Evolutionary conservation across 2,113 vertebrate species (phyloP).

Genomic region (Alosa alosa): DNA sequence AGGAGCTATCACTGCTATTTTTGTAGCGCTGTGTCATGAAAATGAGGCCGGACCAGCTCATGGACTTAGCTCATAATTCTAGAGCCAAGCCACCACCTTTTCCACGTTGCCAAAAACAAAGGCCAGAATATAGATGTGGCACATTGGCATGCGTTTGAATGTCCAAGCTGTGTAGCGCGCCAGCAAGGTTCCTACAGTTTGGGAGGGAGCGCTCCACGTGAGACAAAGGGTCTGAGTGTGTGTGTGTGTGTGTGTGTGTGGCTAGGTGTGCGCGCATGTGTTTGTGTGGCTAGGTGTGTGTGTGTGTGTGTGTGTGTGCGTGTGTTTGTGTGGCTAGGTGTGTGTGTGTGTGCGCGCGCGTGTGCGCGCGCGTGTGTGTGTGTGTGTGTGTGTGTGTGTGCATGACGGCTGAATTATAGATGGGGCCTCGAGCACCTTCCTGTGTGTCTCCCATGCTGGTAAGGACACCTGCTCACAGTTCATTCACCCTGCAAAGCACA

Average conservation of each 20-base stretch:
- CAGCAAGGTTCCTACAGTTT: not conserved
- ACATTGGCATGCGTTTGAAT: too few relatives aligned
- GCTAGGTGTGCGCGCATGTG: not conserved
- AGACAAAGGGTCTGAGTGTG: not conserved
- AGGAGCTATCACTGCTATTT: too few relatives aligned
- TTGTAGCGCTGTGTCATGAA: too few relatives aligned
- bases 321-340: too few relatives aligned
- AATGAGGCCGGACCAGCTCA: too few relatives aligned
- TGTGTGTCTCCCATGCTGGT: constrained; percentile 30
- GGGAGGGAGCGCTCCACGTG: not conserved
- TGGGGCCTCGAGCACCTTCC: constrained; percentile 17
- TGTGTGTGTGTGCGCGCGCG: not conserved
- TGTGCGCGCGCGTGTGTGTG: too few relatives aligned
- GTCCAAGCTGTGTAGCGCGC: not conserved
- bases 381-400: not conserved
- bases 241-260: not conserved
- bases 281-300: not conserved
- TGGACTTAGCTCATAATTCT: too few relatives aligned
- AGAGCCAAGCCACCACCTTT: too few relatives aligned
- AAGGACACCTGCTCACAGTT: constrained; percentile 26
- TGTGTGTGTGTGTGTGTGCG: constrained; percentile 2
- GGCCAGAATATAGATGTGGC: too few relatives aligned
- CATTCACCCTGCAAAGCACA: constrained; percentile 11
- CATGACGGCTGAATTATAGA: constrained; percentile 38
- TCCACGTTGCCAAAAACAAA: too few relatives aligned